Conservation (phyloP, 1,140 invertebrate species). For the Chlorops oryzae region DNA sequence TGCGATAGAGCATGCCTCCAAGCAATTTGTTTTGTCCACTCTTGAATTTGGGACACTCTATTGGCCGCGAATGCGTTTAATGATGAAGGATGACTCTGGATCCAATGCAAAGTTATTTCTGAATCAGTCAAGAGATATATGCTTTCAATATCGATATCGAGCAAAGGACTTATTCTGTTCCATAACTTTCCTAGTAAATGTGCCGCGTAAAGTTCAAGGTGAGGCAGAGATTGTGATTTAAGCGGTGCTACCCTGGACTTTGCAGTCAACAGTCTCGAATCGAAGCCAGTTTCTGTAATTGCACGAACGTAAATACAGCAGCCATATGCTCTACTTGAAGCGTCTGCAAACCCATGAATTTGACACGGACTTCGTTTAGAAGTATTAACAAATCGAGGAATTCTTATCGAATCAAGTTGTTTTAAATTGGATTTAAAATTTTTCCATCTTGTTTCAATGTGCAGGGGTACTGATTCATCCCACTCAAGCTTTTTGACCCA, state of each 20-base stretch:
- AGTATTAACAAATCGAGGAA: not conserved
- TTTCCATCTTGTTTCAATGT: not conserved
- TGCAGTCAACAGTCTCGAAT: not conserved
- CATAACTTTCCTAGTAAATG: not conserved
- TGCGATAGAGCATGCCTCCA: conserved; percentile 27
- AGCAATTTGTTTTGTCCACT: conserved; percentile 9
- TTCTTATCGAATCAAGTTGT: not conserved
- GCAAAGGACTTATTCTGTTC: not conserved
- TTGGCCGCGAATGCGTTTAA: conserved; percentile 31
- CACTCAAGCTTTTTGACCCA: not conserved
- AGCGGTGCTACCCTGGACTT: conserved; percentile 1
- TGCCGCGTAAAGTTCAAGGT: not conserved
- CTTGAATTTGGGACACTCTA: conserved; percentile 24
- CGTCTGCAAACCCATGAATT: conserved; percentile 1
- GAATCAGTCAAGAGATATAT: conserved; percentile 9
- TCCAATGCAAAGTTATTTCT: conserved; percentile 11
- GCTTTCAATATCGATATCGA: not conserved
- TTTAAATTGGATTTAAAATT: not conserved
- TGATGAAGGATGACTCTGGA: conserved; percentile 1
- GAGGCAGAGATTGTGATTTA: not conserved
- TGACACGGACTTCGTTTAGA: not conserved
- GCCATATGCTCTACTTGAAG: not conserved
- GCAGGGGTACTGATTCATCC: not conserved
- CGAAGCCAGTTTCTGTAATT: not conserved
- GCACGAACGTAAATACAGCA: not conserved